Percentiles rank a stretch among this genome's conserved stretches.
phyloP scores from a whole-genome alignment of 2,113 vertebrate genomes.

The Ciconia maguari region DNA sequence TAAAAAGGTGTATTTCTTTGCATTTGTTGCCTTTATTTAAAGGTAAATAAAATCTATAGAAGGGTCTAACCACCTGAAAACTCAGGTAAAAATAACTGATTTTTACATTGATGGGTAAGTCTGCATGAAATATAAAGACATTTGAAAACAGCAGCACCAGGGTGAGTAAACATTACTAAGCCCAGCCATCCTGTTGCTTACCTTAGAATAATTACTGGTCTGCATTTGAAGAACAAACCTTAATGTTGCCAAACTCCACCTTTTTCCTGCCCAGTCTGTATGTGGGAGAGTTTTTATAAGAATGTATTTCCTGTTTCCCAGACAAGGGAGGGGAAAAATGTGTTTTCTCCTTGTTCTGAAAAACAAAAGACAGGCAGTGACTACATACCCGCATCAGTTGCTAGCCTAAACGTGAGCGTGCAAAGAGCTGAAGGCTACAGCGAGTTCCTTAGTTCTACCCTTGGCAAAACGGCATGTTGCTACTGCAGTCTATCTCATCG shows the following conservation, averaged over 20 bases:
- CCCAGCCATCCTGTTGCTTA: conserved; percentile 33
- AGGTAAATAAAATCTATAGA: background rate
- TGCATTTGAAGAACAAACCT: conserved; percentile 55
- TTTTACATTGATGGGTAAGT: background rate
- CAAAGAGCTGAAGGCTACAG: background rate
- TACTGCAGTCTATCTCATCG: fast-evolving
- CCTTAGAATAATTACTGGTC: conserved; percentile 34
- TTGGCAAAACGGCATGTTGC: background rate
- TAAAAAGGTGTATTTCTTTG: background rate
- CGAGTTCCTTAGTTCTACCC: background rate
- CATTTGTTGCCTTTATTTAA: background rate
- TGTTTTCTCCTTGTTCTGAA: conserved; percentile 46
- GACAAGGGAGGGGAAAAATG: conserved; percentile 43
- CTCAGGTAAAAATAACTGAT: background rate
- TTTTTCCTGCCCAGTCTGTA: conserved; percentile 49
- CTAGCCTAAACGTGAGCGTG: background rate
- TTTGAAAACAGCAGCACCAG: background rate
- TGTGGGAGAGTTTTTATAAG: conserved; percentile 43
- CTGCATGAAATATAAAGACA: background rate
- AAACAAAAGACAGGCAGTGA: conserved; percentile 45
- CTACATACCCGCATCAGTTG: background rate
- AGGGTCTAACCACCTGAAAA: background rate
- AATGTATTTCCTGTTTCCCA: conserved; percentile 66
- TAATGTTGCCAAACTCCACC: conserved; percentile 50
- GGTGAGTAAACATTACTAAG: conserved; percentile 28